Evolutionary conservation across 2,888 invertebrate species (phyloP).

Genomic region (Capitulum mitella): DNA sequence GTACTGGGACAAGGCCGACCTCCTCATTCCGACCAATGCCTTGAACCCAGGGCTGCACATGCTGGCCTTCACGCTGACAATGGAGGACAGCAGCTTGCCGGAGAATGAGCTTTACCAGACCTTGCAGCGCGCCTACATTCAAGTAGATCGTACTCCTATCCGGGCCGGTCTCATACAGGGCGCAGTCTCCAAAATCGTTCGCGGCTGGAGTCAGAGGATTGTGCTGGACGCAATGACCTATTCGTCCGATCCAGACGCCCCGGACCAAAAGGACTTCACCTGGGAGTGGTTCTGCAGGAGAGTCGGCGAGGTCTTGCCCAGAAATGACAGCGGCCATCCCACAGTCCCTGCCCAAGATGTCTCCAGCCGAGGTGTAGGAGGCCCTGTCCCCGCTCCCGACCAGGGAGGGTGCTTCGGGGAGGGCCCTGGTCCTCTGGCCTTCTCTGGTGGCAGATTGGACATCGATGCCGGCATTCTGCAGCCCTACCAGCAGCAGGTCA

Average conservation of each 20-base stretch:
- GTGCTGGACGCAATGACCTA: not conserved
- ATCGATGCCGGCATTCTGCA: not conserved
- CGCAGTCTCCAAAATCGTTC: not conserved
- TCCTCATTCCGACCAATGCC: not conserved
- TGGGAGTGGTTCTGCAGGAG: not conserved
- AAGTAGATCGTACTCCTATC: not conserved
- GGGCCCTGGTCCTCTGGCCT: not conserved
- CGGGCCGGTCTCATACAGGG: not conserved
- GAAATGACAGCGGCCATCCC: not conserved
- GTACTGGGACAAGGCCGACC: not conserved
- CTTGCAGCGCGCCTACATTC: not conserved
- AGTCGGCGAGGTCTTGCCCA: not conserved
- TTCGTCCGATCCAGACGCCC: not conserved
- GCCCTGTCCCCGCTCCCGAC: not conserved
- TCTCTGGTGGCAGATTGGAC: not conserved
- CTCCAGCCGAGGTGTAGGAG: not conserved
- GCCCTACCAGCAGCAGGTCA: not conserved
- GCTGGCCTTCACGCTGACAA: not conserved
- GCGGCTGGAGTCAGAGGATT: not conserved
- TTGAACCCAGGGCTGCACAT: not conserved
- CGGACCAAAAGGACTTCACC: not conserved
- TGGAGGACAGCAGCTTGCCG: not conserved
- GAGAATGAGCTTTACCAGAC: not conserved
- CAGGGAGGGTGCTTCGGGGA: slow-evolving; percentile 4
- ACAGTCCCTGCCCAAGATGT: not conserved